Conservation (phyloP, 2,797 vertebrate species). For the Pampus argenteus region DNA sequence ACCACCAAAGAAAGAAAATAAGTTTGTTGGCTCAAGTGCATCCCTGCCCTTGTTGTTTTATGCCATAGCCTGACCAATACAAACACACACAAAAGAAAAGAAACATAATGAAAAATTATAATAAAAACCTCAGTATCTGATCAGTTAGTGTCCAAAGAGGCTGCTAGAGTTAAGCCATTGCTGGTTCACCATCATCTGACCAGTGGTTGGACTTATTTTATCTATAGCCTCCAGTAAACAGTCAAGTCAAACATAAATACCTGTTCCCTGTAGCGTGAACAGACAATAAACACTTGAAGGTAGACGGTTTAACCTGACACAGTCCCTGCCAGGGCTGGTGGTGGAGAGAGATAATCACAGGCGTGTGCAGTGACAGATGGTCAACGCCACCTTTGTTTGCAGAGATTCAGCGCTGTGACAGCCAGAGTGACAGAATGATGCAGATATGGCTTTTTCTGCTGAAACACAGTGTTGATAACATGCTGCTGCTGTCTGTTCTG, state of each 20-base stretch:
- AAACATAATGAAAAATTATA: too few species aligned
- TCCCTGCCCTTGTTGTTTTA: too few species aligned
- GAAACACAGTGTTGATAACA: background rate
- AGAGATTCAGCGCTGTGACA: background rate
- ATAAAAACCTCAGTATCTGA: too few species aligned
- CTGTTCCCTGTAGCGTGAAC: too few species aligned
- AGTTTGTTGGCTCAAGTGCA: too few species aligned
- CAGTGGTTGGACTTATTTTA: background rate
- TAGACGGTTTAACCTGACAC: background rate
- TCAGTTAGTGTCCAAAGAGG: background rate
- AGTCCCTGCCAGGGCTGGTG: background rate
- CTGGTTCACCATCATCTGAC: background rate
- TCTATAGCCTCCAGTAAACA: background rate
- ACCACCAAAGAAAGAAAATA: too few species aligned
- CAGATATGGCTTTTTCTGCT: background rate
- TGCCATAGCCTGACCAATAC: too few species aligned
- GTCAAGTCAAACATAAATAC: too few species aligned
- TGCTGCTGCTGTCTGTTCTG: background rate
- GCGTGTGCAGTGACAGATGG: background rate
- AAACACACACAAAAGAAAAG: too few species aligned
- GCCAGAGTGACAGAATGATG: background rate
- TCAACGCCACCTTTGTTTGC: slow-evolving; percentile 11
- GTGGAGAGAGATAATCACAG: background rate
- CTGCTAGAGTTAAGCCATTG: background rate
- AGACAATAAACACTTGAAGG: background rate